Base-by-base conservation (phyloP, 2,113 vertebrate species). In the Axis porcinus region DNA sequence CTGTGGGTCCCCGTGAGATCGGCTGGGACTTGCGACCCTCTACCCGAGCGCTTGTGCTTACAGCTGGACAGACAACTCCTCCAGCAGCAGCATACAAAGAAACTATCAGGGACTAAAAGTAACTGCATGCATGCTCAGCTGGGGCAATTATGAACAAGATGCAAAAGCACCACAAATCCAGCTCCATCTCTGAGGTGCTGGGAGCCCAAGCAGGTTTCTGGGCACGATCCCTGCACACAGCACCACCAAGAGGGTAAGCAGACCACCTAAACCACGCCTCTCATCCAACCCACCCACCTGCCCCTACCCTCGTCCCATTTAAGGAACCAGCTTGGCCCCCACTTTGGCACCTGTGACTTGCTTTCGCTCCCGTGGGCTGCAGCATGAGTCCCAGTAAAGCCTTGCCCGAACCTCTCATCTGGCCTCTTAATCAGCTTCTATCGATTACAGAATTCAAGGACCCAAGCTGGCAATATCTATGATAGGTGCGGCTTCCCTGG, bases 311-410 rank as follows among this genome's bases (percentile, higher is more conserved):
- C 78, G 6, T 33, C 16, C 45, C 45, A 6, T 33, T 81, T 6
- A 81, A 81, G 28, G 45, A 50, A 50, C 10, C 67, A 74, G 67
- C 67, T 74, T 1, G 21, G 67, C n/a, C n/a, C 54, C 45, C 45
- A 33, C 25, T 17, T 79, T 79, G 76, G 76, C 15, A 50, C 76
- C 43, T 79, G 27, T 47, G 30, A 30, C 43, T 79, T 79, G 76
- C 11, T 47, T 52, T 81, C 0, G 0, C 16, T 52, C 47, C 47
- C 5, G 1, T 19, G 8, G 30, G 78, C 3, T 19, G 45, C 30
- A 79, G 45, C 45, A 3, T 28, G 43, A 28, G 74, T 36, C 74
- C 74, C 74, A 33, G 5, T 52, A 52, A 81, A 81, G 78, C 47
- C 28, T 4, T 81, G 78, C 28, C 47, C 52, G 40, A 13, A 43